A percentile compares a stretch with the other conserved stretches of the same genome.
Conservation (phyloP, 2,797 vertebrate species). For the Menidia menidia region DNA sequence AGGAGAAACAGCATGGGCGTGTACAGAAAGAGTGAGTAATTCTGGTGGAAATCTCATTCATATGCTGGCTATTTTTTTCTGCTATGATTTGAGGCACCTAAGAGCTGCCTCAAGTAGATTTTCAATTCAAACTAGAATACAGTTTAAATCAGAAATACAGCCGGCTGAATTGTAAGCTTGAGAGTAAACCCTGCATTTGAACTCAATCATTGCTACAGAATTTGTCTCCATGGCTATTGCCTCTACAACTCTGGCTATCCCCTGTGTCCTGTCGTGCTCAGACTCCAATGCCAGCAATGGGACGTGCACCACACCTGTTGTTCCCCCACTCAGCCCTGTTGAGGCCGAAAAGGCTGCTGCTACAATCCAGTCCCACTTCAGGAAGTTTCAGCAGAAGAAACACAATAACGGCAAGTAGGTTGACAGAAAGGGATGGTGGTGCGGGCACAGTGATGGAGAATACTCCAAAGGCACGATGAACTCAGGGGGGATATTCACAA, state of each 20-base stretch:
- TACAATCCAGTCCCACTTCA: conserved; percentile 88
- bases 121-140: conserved; percentile 4
- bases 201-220: conserved; percentile 59
- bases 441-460: neutral
- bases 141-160: conserved; percentile 43
- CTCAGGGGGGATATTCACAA: conserved; percentile 23
- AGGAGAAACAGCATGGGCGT: conserved; percentile 83
- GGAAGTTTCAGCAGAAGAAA: conserved; percentile 89
- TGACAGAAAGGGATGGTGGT: neutral
- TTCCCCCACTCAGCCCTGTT: conserved; percentile 65
- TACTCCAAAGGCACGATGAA: conserved; percentile 27
- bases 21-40: conserved; percentile 80
- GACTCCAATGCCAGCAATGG: conserved; percentile 73
- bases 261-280: conserved; percentile 70
- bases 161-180: conserved; percentile 26
- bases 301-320: conserved; percentile 26
- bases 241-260: conserved; percentile 65
- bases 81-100: neutral
- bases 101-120: neutral
- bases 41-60: neutral
- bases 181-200: conserved; percentile 38
- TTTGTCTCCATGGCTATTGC: conserved; percentile 62
- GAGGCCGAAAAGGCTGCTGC: conserved; percentile 80
- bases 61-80: conserved; percentile 46
- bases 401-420: conserved; percentile 76